Base-by-base conservation (phyloP, 2,888 invertebrate genomes). In the Cheilosia vulpina region DNA sequence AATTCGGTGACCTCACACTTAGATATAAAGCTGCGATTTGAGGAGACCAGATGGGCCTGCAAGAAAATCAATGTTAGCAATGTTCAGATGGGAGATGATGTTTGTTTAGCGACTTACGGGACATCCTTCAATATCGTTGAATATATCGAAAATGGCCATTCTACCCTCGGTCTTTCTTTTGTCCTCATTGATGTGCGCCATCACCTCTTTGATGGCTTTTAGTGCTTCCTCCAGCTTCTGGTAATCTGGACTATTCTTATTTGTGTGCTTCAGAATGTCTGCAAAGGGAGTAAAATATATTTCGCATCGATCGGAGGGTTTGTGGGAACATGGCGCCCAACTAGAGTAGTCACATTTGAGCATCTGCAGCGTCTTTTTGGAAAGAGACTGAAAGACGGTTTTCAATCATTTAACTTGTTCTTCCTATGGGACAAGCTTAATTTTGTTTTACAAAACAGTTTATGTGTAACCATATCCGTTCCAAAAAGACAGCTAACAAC, bases 81-180 rank as follows among this genome's bases (percentile, higher is more conserved):
- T 6, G 4, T 0, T 13, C 11, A 24, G 43, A 9, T n/a, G n/a
- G 19, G 6, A 19, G 4, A 4, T 17, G 6, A 62, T 1, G 11
- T 27, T 34, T 24, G 17, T 24, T 11, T n/a, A n/a, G 1, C 4
- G 5, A 93, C 93, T 93, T 92, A 97, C 97, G 87, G 99, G 99
- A 92, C 98, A 99, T 92, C 98, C 97, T 91, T 99, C 99, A 90
- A 99, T 99, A 91, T 99, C 98, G 92, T 99, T 98, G 93, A 98
- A 97, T 88, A 99, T 97, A 93, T 98, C 98, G 93, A 99, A 98
- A 94, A 99, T 96, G 88, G 96, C 97, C 91, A 98, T 95, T 92
- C 98, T 97, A 15, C 97, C 97, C 93, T 99, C 99, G 0, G 98
- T 98, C 93, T 97, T 97, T 89, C 98, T 94, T 92, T 98, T 99